phyloP scores from a whole-genome alignment of 2,113 vertebrate species.

The Mirza zaza region DNA sequence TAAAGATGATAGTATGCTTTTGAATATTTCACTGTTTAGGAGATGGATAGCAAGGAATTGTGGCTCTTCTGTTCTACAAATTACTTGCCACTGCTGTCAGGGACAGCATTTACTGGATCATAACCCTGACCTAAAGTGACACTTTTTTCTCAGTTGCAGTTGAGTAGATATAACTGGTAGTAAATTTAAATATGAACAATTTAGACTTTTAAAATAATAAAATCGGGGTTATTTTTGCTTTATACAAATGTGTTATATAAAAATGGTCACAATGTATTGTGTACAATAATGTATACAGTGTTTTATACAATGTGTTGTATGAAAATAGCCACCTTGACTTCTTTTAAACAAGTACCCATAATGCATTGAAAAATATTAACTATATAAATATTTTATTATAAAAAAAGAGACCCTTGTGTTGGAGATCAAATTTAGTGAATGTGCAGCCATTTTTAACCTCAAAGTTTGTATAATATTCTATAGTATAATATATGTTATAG shows the following conservation, averaged over 20 bases:
- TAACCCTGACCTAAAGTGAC: constrained; percentile 48
- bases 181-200: constrained; percentile 45
- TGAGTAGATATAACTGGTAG: constrained; percentile 37
- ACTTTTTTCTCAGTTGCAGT: constrained; percentile 6
- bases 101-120: constrained; percentile 11
- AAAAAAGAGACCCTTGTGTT: constrained; percentile 50
- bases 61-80: constrained; percentile 47
- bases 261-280: constrained; percentile 28
- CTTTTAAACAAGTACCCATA: constrained; percentile 40
- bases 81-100: constrained; percentile 11
- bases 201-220: constrained; percentile 37
- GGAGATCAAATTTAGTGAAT: constrained; percentile 46
- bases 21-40: constrained; percentile 23
- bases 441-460: constrained; percentile 54
- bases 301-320: constrained; percentile 10
- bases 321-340: constrained; percentile 55
- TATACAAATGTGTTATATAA: constrained; percentile 48
- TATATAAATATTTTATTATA: constrained; percentile 41
- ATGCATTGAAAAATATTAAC: constrained; percentile 51
- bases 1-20: constrained; percentile 34
- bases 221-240: constrained; percentile 47
- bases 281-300: background rate
- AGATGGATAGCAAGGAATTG: constrained; percentile 22
- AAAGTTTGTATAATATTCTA: background rate
- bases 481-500: background rate